phyloP scores from a whole-genome alignment of 2,797 vertebrate genomes.

The Urophycis tenuis region DNA sequence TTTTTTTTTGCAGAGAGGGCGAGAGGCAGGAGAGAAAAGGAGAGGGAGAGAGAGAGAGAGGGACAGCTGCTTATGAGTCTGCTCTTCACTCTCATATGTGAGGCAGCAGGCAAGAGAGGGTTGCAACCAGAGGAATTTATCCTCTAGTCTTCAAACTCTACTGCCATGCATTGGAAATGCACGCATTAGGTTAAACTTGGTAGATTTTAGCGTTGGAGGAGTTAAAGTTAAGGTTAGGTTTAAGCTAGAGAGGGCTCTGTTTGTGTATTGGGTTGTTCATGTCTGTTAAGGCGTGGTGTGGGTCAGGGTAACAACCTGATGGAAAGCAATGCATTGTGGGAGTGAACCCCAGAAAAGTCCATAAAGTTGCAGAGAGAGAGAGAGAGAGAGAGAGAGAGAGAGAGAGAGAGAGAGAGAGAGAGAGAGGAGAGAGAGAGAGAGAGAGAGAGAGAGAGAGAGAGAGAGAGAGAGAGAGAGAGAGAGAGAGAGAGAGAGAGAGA shows the following conservation, averaged over 20 bases:
- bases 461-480: no score
- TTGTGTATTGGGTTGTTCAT: background rate
- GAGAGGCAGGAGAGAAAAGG: background rate
- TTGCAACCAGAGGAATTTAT: no score
- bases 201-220: no score
- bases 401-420: no score
- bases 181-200: no score
- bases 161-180: no score
- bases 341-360: background rate
- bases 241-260: background rate
- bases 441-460: no score
- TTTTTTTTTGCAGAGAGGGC: background rate
- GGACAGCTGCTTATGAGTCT: conserved; percentile 49
- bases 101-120: no score
- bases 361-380: background rate
- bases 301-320: background rate
- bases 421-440: no score
- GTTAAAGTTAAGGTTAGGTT: background rate
- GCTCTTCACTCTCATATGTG: background rate
- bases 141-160: no score
- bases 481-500: no score
- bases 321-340: background rate
- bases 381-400: conserved; percentile 14
- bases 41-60: conserved; percentile 5
- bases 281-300: background rate